Evolutionary conservation across 2,888 invertebrate species (phyloP), one percentile per base, ranked within the genome.

Genomic region (Diogma glabrata): DNA sequence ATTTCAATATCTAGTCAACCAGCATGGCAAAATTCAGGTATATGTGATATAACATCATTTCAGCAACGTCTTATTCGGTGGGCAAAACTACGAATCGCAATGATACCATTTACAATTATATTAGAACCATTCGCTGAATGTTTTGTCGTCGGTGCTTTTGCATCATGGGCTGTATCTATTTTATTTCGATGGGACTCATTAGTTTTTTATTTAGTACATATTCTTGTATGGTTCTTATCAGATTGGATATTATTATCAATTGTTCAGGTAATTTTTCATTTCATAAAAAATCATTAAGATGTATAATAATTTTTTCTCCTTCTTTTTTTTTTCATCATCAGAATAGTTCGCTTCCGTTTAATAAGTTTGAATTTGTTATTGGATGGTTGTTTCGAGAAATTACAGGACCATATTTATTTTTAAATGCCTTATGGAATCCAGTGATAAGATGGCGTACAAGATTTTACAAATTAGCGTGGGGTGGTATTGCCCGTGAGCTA

Each of bases 101-200:
- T 99, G 93, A 76, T 96, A 56, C 97, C 99, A 1, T 79, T 84
- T 28, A 87, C 89, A 40, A 87, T 93, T 57, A 63, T 97, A 38
- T 74, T 96, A 55, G 99, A 99, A 70, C 99, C 97, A 1, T 74
- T 97, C 46, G 89, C 90, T 49, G 96, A 99, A 73, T 97, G 97
- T 67, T 77, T 99, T 73, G 78, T 96, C 23, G 78, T 93, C 38
- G 96, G 97, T 40, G 82, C 89, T n/a, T 80, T 88, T 63, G 86
- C 91, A 24, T 86, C 94, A 1, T 91, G 91, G 87, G 86, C 94
- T 1, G 83, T 85, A 3, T 81, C 81, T 50, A 67, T 81, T 48
- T 74, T 97, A 28, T 87, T 96, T 62, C 81, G 82, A 57, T 88
- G 91, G 76, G 90, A 94, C 69, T 86, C 90, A 2, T 74, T 93